Evolutionary conservation across 2,888 invertebrate genomes (phyloP), one percentile per base, ranked within the genome.

Genomic region (Synanthedon vespiformis): DNA sequence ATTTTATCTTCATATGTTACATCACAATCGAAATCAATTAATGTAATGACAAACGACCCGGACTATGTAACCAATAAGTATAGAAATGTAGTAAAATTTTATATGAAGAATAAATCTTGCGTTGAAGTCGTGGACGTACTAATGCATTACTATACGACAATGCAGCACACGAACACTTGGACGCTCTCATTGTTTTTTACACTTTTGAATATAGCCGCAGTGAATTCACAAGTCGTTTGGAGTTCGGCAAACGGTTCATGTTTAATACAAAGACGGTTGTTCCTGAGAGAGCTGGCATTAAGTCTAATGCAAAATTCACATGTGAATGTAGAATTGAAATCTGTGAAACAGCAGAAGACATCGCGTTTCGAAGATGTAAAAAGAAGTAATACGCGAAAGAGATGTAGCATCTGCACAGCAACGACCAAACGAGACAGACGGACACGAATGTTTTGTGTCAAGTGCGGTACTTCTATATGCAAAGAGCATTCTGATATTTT

Each of bases 211-310:
- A 77, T 87, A 60, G 84, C 86, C 1, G 71, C 82, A 0, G 65
- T 87, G 0, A 87, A 86, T 60, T 75, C 87, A 49, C 88, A 88
- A 66, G 82, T 86, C 1, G 59, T 86, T 54, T 87, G 84, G 83
- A 70, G 70, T 56, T 68, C 77, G 0, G 66, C 73, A 14, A 74
- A 73, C 53, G 54, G 62, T 1, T 59, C 58, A 3, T 60, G 62
- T 53, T 55, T 74, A 5, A 55, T 61, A 1, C 75, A 78, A 49
- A 72, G 87, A 10, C 72, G 83, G 11, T 53, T 64, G 18, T 87
- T 86, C 54, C 77, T 87, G 14, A 74, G 71, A 59, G 72, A 81
- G 41, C 66, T 86, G 53, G 84, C 78, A 12, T 49, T 77, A 8
- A 74, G 74, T 56, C 66, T 88, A 49, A 56, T 86, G 54, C 68